Conservation (phyloP, 1,140 invertebrate genomes). For the Danaus melanippus region DNA sequence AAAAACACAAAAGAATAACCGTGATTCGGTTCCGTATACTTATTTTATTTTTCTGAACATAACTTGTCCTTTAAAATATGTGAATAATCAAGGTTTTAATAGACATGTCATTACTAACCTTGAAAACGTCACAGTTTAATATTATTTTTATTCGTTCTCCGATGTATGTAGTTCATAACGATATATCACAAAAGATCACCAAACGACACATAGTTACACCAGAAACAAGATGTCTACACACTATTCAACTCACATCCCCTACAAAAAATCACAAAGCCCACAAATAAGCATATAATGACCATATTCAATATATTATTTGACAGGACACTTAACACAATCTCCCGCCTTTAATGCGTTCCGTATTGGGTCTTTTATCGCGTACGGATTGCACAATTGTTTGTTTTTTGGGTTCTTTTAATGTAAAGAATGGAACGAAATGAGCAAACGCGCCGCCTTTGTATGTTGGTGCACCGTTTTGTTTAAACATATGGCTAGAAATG, state of each 20-base stretch:
- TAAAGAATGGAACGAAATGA: slow-evolving; percentile 56
- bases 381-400: slow-evolving; percentile 8
- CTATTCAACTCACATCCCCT: slow-evolving; percentile 42
- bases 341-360: too few relatives aligned
- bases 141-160: too few relatives aligned
- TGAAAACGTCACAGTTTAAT: too few relatives aligned
- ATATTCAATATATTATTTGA: slow-evolving; percentile 51
- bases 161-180: too few relatives aligned
- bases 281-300: slow-evolving; percentile 67
- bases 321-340: slow-evolving; percentile 19
- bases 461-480: slow-evolving; percentile 29
- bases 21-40: too few relatives aligned
- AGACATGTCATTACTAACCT: too few relatives aligned
- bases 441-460: slow-evolving; percentile 45
- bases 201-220: slow-evolving; percentile 13
- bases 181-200: too few relatives aligned
- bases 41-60: too few relatives aligned
- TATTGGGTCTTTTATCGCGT: too few relatives aligned
- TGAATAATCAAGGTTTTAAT: too few relatives aligned
- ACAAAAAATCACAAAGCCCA: slow-evolving; percentile 43
- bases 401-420: slow-evolving; percentile 32
- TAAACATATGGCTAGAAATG: slow-evolving; percentile 38
- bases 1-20: too few relatives aligned
- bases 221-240: slow-evolving; percentile 64
- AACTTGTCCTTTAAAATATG: too few relatives aligned